Evolutionary conservation across 2,113 vertebrate species (phyloP).

Genomic region (Boulengeromyrus knoepffleri): DNA sequence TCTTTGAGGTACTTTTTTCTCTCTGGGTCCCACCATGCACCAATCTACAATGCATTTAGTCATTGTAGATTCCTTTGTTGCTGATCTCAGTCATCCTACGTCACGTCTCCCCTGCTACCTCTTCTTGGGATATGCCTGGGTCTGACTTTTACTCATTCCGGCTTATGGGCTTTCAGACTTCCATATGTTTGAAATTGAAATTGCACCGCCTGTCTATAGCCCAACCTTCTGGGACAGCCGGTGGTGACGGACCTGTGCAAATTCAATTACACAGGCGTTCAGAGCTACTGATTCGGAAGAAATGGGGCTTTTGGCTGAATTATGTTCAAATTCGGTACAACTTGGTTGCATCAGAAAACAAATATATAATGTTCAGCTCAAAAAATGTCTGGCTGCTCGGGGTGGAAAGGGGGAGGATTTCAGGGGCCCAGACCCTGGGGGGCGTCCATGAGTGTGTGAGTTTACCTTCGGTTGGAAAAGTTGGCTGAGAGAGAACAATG

Average conservation of each 20-base stretch:
- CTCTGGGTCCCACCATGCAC: background rate
- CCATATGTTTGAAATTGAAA: slow-evolving; percentile 18
- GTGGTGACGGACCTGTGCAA: slow-evolving; percentile 2
- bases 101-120: slow-evolving; percentile 12
- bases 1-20: background rate
- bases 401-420: background rate
- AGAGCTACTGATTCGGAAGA: background rate
- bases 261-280: slow-evolving; percentile 20
- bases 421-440: background rate
- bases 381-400: background rate
- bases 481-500: background rate
- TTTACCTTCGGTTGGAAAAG: background rate
- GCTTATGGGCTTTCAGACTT: slow-evolving; percentile 17
- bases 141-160: slow-evolving; percentile 3
- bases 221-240: slow-evolving; percentile 15
- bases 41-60: background rate
- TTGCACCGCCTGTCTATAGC: slow-evolving; percentile 14
- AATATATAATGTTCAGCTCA: background rate
- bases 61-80: background rate
- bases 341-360: background rate
- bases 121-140: slow-evolving; percentile 9
- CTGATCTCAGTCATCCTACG: background rate
- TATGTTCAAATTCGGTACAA: background rate
- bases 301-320: background rate
- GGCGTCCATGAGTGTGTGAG: background rate